A percentile compares a stretch with the other conserved stretches of the same genome.
Evolutionary conservation across 2,797 vertebrate genomes (phyloP).

Genomic region (Argya squamiceps): DNA sequence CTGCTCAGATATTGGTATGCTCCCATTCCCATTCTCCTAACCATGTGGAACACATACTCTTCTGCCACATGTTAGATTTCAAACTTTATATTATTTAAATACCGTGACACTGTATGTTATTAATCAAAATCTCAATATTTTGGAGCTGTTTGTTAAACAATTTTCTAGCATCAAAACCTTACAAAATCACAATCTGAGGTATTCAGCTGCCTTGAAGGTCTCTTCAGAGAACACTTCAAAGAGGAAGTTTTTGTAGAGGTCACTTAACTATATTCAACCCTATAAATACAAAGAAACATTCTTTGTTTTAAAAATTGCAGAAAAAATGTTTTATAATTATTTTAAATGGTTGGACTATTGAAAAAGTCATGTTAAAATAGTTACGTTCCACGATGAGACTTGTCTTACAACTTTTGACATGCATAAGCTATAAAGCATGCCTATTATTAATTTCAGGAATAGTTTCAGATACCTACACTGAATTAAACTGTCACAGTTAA

Average conservation of each 20-base stretch:
- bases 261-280: slow-evolving; percentile 7
- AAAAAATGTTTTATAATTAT: slow-evolving; percentile 22
- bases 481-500: slow-evolving; percentile 51
- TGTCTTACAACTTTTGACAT: slow-evolving; percentile 35
- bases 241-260: slow-evolving; percentile 18
- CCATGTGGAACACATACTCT: slow-evolving; percentile 55
- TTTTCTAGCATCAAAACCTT: slow-evolving; percentile 66
- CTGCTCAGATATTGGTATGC: not conserved
- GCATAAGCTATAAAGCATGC: slow-evolving; percentile 25
- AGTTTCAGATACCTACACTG: slow-evolving; percentile 23
- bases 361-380: slow-evolving; percentile 34
- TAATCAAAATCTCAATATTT: slow-evolving; percentile 63
- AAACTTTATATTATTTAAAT: slow-evolving; percentile 42
- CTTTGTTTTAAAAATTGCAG: slow-evolving; percentile 29
- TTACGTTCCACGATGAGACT: not conserved
- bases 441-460: slow-evolving; percentile 45
- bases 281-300: slow-evolving; percentile 1
- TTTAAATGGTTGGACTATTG: slow-evolving; percentile 1
- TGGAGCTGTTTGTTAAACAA: slow-evolving; percentile 59
- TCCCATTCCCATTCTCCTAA: not conserved
- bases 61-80: slow-evolving; percentile 51
- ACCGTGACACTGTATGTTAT: slow-evolving; percentile 29
- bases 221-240: slow-evolving; percentile 63
- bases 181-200: slow-evolving; percentile 45
- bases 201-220: slow-evolving; percentile 48